phyloP scores from a whole-genome alignment of 2,797 vertebrate genomes.

The Champsocephalus esox region DNA sequence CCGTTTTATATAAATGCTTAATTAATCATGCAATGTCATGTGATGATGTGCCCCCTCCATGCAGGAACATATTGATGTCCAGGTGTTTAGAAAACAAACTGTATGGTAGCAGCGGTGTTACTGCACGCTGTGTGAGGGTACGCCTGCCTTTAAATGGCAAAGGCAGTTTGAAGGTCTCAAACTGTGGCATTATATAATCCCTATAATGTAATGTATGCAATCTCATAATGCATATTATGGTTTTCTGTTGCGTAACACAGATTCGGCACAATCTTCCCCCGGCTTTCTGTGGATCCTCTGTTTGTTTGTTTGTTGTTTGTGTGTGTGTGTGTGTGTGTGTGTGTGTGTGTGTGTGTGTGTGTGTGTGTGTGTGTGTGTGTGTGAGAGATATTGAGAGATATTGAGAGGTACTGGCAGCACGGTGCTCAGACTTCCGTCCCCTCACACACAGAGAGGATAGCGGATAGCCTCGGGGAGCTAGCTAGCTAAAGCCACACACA shows the following conservation, averaged over 20 bases:
- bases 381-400: conserved; percentile 56
- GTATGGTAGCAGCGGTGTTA: background rate
- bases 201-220: conserved; percentile 68
- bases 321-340: conserved; percentile 41
- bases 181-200: conserved; percentile 60
- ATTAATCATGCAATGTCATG: background rate
- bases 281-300: conserved; percentile 41
- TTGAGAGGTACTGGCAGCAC: conserved; percentile 71
- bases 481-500: conserved; percentile 19
- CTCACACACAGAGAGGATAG: conserved; percentile 64
- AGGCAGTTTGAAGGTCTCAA: conserved; percentile 32
- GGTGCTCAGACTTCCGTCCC: conserved; percentile 63
- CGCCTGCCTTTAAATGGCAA: conserved; percentile 42
- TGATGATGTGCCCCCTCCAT: background rate
- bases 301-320: conserved; percentile 57
- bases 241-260: conserved; percentile 64
- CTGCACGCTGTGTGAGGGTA: conserved; percentile 16
- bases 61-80: background rate
- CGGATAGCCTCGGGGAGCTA: conserved; percentile 55
- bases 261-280: conserved; percentile 58
- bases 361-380: conserved; percentile 35
- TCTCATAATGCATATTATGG: conserved; percentile 68
- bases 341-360: conserved; percentile 41
- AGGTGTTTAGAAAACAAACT: conserved; percentile 29
- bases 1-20: background rate